Evolutionary conservation across 1,140 invertebrate genomes (phyloP).

Genomic region (Lepeophtheirus salmonis): DNA sequence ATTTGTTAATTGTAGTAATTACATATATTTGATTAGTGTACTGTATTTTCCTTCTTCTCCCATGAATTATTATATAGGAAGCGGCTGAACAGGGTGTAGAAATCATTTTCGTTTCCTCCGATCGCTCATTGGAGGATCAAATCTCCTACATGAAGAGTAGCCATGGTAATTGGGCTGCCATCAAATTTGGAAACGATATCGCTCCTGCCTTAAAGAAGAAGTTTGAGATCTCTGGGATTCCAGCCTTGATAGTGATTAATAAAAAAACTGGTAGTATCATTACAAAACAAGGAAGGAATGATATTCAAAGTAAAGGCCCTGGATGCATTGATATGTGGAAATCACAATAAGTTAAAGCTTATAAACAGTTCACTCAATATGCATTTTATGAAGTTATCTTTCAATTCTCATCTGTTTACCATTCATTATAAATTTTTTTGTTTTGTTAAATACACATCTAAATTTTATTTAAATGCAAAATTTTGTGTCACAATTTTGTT

Average conservation of each 20-base stretch:
- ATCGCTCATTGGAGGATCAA: constrained; percentile 25
- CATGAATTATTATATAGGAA: constrained; percentile 21
- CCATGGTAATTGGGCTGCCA: constrained; percentile 27
- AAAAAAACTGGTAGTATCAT: constrained; percentile 30
- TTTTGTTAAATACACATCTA: too few relatives aligned
- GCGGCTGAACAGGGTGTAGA: constrained; percentile 23
- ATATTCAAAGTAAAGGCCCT: constrained; percentile 24
- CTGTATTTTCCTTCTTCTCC: too few relatives aligned
- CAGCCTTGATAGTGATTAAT: constrained; percentile 31
- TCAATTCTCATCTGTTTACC: too few relatives aligned
- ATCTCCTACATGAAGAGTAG: constrained; percentile 26
- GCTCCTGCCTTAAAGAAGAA: constrained; percentile 23
- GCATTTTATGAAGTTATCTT: too few relatives aligned
- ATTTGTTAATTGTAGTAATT: too few relatives aligned
- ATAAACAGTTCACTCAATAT: too few relatives aligned
- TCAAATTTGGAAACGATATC: constrained; percentile 22
- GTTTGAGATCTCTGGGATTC: constrained; percentile 29
- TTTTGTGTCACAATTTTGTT: too few relatives aligned
- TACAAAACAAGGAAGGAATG: constrained; percentile 28
- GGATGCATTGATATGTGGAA: constrained; percentile 22
- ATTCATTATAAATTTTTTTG: too few relatives aligned
- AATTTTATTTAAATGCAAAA: too few relatives aligned
- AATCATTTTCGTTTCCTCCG: constrained; percentile 28
- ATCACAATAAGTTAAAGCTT: too few relatives aligned
- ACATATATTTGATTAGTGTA: too few relatives aligned